Evolutionary conservation across 2,797 vertebrate genomes (phyloP), one percentile per base, ranked within the genome.

Genomic region (Danio aesculapii): DNA sequence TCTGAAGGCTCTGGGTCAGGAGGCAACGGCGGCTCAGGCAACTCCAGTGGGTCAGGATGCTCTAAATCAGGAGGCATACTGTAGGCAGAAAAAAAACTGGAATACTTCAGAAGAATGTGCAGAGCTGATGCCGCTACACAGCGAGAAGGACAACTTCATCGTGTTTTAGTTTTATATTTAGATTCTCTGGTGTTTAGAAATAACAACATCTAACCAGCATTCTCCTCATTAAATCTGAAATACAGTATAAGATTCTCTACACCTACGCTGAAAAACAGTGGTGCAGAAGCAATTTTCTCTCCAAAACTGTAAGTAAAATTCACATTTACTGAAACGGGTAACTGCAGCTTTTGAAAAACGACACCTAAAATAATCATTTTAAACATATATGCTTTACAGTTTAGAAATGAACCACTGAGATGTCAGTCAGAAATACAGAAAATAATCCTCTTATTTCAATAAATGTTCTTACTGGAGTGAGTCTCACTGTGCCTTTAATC

Each of bases 181-280:
- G 5, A 7, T 75, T 10, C 50, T 62, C 58, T 75, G 14, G 57
- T 75, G 57, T 74, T 75, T 11, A 50, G 19, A 2, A 41, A 62
- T 17, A 75, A 75, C 47, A 62, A 14, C 14, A 0, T 52, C 13
- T 52, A 21, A 16, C 21, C 49, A 6, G 49, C 49, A 52, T 47
- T 44, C 47, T 69, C 66, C 13, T n/a, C 8, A 16, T 69, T 11
- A n/a, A 11, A 12, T 41, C 2, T 41, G 30, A 39, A 49, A 46
- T 8, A 4, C 4, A 4, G 6, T 47, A 47, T 4, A 21, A 14
- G 17, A 47, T 50, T 74, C 71, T 39, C 5, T 4, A 50, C 7
- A 9, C 5, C 13, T 30, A 30, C 30, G 30, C 30, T 30, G 30
- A 30, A 30, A 30, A 30, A 30, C 30, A 30, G 30, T 30, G 30